Evolutionary conservation across 2,797 vertebrate species (phyloP).

Genomic region (Mionectes olivaceus): DNA sequence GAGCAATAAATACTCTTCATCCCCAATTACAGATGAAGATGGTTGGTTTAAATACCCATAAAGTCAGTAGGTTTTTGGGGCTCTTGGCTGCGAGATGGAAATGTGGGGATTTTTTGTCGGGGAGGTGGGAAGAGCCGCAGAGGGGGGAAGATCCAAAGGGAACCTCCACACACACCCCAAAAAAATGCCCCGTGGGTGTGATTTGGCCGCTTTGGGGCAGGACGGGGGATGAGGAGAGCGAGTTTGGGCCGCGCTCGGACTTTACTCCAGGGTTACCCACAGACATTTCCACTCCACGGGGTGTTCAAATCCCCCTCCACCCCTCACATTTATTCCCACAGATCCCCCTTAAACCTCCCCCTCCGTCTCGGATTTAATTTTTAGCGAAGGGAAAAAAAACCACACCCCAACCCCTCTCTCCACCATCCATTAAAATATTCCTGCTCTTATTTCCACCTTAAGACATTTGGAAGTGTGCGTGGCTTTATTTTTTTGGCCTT

Average conservation of each 20-base stretch:
- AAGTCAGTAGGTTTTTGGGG: neutral
- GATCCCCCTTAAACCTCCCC: neutral
- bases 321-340: neutral
- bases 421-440: neutral
- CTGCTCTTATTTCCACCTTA: neutral
- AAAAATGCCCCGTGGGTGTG: neutral
- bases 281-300: neutral
- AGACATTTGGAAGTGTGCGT: neutral
- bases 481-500: neutral
- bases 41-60: conserved; percentile 38
- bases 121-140: neutral
- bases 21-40: conserved; percentile 43
- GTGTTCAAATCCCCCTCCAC: neutral
- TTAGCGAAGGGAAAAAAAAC: neutral
- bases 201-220: neutral
- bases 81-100: neutral
- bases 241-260: neutral
- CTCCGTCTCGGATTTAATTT: neutral
- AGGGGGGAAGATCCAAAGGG: neutral
- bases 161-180: neutral
- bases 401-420: too few relatives aligned
- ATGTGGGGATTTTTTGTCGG: neutral
- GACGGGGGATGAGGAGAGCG: neutral
- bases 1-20: conserved; percentile 54
- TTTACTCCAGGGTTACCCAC: neutral